A percentile compares a stretch with the other conserved stretches of the same genome.
Conservation (phyloP, 2,797 vertebrate genomes). For the Morus bassanus region DNA sequence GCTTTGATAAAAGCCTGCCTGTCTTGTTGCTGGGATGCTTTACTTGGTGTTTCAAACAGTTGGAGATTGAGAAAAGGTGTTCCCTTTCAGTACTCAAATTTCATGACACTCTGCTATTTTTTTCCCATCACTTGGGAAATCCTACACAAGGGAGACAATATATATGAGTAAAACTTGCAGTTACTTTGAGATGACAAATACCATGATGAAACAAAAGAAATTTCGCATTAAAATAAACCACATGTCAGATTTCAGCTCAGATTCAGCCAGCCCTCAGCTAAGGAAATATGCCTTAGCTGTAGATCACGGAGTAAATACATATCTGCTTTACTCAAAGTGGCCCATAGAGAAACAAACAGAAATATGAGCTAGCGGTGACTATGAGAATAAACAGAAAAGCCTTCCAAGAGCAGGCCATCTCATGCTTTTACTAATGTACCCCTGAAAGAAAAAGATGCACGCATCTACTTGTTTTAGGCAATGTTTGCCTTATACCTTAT, state of each 20-base stretch:
- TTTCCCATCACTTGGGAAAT: conserved; percentile 20
- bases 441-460: not conserved
- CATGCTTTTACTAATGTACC: not conserved
- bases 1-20: not conserved
- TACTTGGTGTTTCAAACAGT: not conserved
- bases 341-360: conserved; percentile 55
- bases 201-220: conserved; percentile 51
- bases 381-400: conserved; percentile 36
- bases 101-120: not conserved
- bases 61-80: conserved; percentile 24
- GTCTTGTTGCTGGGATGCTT: not conserved
- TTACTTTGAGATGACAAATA: conserved; percentile 48
- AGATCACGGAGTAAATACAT: conserved; percentile 39
- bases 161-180: conserved; percentile 2
- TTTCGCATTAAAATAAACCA: conserved; percentile 65
- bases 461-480: not conserved
- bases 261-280: not conserved
- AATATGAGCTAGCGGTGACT: conserved; percentile 16
- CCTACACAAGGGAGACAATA: conserved; percentile 7
- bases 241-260: conserved; percentile 48
- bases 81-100: conserved; percentile 9
- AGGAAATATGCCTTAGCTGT: conserved; percentile 32
- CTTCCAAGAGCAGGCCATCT: not conserved
- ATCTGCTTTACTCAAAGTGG: conserved; percentile 34
- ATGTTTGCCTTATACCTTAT: not conserved